Percentiles rank a stretch among this genome's conserved stretches.
These are phyloP conservation scores for Semaprochilodus insignis DNA, from an alignment of 2,797 vertebrate species.

Conservation along the genomic window DNA sequence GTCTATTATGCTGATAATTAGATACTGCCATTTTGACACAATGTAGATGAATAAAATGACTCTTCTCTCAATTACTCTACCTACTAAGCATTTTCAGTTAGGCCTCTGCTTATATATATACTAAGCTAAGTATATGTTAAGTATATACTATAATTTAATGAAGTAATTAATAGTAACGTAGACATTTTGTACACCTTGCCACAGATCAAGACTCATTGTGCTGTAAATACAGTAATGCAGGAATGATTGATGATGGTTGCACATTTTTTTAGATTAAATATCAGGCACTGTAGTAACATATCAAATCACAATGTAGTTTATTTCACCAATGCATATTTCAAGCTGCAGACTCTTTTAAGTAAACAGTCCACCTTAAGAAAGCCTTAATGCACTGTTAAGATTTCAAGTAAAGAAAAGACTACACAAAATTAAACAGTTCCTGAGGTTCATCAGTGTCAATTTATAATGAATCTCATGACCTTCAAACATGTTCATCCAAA, in stretches of 20 bases:
- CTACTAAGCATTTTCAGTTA: background rate
- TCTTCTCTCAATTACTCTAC: background rate
- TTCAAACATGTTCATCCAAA: background rate
- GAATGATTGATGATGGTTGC: background rate
- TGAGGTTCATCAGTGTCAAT: background rate
- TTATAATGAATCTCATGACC: background rate
- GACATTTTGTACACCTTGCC: too few relatives aligned
- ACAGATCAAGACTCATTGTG: too few relatives aligned
- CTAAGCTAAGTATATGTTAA: too few relatives aligned
- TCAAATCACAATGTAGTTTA: background rate
- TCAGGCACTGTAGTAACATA: background rate
- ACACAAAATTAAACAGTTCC: background rate
- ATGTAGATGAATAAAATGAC: background rate
- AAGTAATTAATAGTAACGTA: too few relatives aligned
- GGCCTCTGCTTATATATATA: background rate
- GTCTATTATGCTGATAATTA: background rate
- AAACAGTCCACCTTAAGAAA: background rate
- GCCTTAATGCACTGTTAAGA: background rate
- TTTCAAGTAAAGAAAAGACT: conserved; percentile 1
- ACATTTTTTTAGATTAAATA: conserved; percentile 3
- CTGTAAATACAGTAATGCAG: too few relatives aligned
- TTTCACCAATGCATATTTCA: background rate
- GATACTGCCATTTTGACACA: background rate
- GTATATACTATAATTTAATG: too few relatives aligned
- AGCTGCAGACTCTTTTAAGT: background rate